phyloP scores from a whole-genome alignment of 2,113 vertebrate species.

The Ranitomeya imitator region DNA sequence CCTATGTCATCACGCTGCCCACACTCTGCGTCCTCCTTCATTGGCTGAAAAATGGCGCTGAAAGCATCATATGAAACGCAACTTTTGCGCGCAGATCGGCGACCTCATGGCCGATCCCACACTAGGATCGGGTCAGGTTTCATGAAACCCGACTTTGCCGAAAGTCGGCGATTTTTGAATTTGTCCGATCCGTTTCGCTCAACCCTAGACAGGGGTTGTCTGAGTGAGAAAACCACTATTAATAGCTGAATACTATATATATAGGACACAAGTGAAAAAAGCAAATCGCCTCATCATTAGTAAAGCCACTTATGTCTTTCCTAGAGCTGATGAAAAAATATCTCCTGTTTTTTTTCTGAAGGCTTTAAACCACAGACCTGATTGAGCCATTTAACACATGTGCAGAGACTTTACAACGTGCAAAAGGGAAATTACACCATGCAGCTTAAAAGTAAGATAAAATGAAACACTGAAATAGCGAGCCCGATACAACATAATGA shows the following conservation, averaged over 20 bases:
- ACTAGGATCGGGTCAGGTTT: no score
- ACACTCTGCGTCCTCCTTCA: no score
- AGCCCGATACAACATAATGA: neutral
- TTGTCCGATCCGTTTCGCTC: no score
- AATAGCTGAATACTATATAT: neutral
- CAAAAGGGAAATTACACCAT: slow-evolving; percentile 27
- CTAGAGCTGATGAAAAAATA: neutral
- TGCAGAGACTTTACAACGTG: slow-evolving; percentile 15
- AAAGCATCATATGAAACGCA: no score
- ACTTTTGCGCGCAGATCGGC: no score
- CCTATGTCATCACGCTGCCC: no score
- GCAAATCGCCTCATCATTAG: neutral
- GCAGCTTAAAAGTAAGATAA: slow-evolving; percentile 7
- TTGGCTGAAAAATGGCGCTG: no score
- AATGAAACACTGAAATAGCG: slow-evolving; percentile 10
- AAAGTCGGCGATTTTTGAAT: no score
- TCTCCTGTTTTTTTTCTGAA: neutral
- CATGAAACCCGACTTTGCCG: no score
- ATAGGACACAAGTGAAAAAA: neutral
- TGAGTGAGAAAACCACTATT: neutral
- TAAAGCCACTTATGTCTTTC: neutral
- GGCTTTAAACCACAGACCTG: neutral
- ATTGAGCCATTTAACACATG: slow-evolving; percentile 7
- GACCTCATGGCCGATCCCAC: no score
- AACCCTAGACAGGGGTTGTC: neutral